Evolutionary conservation across 2,888 invertebrate genomes (phyloP).

Genomic region (Tetrapedia diversipes): DNA sequence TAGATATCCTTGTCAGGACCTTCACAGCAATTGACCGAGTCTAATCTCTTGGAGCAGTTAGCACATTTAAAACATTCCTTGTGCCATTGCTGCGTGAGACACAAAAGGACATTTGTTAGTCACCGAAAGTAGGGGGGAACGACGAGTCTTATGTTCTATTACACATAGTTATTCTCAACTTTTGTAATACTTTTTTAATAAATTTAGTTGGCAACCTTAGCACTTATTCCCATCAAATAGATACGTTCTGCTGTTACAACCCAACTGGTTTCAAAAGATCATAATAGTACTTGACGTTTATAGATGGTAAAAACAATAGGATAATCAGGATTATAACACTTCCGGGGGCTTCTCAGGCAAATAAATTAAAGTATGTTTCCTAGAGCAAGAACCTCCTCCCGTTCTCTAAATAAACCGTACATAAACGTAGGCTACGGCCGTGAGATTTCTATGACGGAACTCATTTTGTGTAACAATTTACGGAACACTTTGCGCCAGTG

Average conservation of each 20-base stretch:
- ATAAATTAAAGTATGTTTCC: neutral
- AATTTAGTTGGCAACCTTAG: neutral
- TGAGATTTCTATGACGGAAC: neutral
- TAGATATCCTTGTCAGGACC: slow-evolving; percentile 98
- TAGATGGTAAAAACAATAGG: neutral
- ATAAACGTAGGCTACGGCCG: neutral
- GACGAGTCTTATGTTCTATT: slow-evolving; percentile 44
- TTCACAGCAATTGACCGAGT: slow-evolving; percentile 96
- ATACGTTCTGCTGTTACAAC: slow-evolving; percentile 2
- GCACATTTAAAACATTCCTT: slow-evolving; percentile 97
- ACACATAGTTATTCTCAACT: slow-evolving; percentile 45
- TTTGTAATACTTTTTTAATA: neutral
- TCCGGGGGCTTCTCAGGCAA: neutral
- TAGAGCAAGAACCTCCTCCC: neutral
- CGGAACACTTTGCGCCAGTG: slow-evolving; percentile 63
- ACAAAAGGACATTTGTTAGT: slow-evolving; percentile 77
- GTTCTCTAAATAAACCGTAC: neutral
- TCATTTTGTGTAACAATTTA: slow-evolving; percentile 26
- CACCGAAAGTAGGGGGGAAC: slow-evolving; percentile 68
- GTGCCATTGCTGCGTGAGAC: slow-evolving; percentile 91
- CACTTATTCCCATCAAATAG: neutral
- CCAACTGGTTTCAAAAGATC: neutral
- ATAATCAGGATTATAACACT: neutral
- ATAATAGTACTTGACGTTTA: neutral
- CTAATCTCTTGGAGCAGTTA: slow-evolving; percentile 93